phyloP scores from a whole-genome alignment of 2,797 vertebrate genomes.

The Sebastes diploproa region DNA sequence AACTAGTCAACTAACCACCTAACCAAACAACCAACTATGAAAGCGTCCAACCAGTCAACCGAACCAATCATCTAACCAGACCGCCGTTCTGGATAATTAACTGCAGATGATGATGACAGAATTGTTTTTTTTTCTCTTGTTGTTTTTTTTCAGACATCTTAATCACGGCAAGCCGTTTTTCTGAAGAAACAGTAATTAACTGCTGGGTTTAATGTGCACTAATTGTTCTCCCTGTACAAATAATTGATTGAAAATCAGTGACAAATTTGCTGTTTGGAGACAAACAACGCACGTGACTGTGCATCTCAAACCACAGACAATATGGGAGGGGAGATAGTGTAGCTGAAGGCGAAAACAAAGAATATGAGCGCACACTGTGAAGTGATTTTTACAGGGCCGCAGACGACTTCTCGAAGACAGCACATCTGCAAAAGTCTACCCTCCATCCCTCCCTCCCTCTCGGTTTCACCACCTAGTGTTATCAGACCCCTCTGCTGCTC shows the following conservation, averaged over 20 bases:
- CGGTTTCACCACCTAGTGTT: slow-evolving; percentile 25
- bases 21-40: neutral
- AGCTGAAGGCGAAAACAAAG: slow-evolving; percentile 5
- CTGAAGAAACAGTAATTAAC: slow-evolving; percentile 42
- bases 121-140: slow-evolving; percentile 2
- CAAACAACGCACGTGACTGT: slow-evolving; percentile 13
- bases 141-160: slow-evolving; percentile 13
- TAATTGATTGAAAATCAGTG: slow-evolving; percentile 55
- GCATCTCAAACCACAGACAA: slow-evolving; percentile 22
- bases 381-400: slow-evolving; percentile 14
- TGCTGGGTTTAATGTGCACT: slow-evolving; percentile 30
- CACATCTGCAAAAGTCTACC: slow-evolving; percentile 39
- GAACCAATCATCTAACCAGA: neutral
- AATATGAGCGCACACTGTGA: slow-evolving; percentile 1
- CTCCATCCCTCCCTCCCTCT: slow-evolving; percentile 4
- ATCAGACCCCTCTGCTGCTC: slow-evolving; percentile 2
- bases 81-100: neutral
- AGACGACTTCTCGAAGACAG: slow-evolving; percentile 13
- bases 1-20: neutral
- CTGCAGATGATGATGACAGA: slow-evolving; percentile 28
- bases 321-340: neutral
- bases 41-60: neutral
- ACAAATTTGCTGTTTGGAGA: slow-evolving; percentile 43
- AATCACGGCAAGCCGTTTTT: slow-evolving; percentile 27
- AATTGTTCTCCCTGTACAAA: slow-evolving; percentile 52